Conservation (phyloP, 2,797 vertebrate species). For the Mallotus villosus region DNA sequence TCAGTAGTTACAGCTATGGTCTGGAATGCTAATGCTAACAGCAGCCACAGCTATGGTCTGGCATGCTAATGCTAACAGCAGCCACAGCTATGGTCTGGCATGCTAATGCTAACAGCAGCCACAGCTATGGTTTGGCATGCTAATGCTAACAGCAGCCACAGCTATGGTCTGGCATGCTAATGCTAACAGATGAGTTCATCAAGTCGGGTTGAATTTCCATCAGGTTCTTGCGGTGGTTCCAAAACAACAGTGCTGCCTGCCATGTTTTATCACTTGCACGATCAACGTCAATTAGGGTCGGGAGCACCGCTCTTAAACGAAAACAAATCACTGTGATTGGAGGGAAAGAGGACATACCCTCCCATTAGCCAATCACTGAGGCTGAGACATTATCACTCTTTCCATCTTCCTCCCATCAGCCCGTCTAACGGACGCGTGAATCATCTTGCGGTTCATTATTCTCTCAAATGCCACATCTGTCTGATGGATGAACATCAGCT, state of each 20-base stretch:
- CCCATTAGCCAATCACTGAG: slow-evolving; percentile 40
- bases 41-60: too few species aligned
- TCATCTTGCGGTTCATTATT: slow-evolving; percentile 46
- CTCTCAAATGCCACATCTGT: slow-evolving; percentile 29
- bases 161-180: background rate
- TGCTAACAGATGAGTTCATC: background rate
- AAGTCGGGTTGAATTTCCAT: slow-evolving; percentile 13
- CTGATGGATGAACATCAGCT: slow-evolving; percentile 18
- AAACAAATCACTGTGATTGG: slow-evolving; percentile 31
- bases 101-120: too few species aligned
- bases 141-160: background rate
- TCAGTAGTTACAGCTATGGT: background rate
- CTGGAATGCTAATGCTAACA: too few species aligned
- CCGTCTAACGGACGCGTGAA: slow-evolving; percentile 46
- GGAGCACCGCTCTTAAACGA: slow-evolving; percentile 40
- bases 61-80: too few species aligned
- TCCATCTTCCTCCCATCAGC: slow-evolving; percentile 48
- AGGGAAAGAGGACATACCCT: slow-evolving; percentile 25
- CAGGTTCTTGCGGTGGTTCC: slow-evolving; percentile 24
- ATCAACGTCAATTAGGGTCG: slow-evolving; percentile 49
- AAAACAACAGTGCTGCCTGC: slow-evolving; percentile 16
- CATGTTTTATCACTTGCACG: slow-evolving; percentile 31
- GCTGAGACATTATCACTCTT: slow-evolving; percentile 26
- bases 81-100: background rate
- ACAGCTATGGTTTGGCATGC: background rate